Evolutionary conservation across 2,113 vertebrate species (phyloP).

Genomic region (Stictonetta naevosa): DNA sequence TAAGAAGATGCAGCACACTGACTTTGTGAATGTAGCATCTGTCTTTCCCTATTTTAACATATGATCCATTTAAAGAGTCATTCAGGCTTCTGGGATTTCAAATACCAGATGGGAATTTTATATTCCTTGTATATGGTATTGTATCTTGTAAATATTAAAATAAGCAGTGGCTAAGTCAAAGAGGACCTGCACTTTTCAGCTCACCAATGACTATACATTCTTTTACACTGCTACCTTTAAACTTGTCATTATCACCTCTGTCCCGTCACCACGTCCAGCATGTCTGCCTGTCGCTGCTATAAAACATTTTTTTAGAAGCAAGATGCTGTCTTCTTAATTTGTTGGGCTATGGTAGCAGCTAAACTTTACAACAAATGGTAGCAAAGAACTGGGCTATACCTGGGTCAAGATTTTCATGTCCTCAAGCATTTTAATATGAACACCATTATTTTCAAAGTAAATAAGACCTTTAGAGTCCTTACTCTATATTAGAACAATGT

Average conservation of each 20-base stretch:
- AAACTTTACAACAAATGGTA: not conserved
- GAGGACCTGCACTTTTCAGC: not conserved
- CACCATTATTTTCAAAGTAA: not conserved
- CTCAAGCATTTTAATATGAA: not conserved
- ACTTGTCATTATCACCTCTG: not conserved
- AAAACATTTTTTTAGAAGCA: not conserved
- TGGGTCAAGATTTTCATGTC: not conserved
- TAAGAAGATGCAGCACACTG: not conserved
- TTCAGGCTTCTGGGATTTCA: constrained; percentile 28
- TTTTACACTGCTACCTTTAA: not conserved
- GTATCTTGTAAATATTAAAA: not conserved
- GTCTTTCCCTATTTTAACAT: constrained; percentile 9
- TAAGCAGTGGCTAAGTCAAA: not conserved
- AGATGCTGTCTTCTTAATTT: not conserved
- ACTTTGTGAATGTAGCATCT: constrained; percentile 30
- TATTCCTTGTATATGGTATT: not conserved
- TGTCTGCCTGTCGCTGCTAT: not conserved
- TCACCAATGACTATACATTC: not conserved
- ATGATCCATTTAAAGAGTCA: not conserved
- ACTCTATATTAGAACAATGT: not conserved
- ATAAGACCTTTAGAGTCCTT: not conserved
- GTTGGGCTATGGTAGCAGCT: not conserved
- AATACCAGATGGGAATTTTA: not conserved
- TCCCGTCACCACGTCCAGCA: not conserved
- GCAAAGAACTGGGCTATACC: not conserved